These are phyloP conservation scores for Sturmia bella DNA, from an alignment of 2,888 invertebrate species.

Conservation along the genomic window DNA sequence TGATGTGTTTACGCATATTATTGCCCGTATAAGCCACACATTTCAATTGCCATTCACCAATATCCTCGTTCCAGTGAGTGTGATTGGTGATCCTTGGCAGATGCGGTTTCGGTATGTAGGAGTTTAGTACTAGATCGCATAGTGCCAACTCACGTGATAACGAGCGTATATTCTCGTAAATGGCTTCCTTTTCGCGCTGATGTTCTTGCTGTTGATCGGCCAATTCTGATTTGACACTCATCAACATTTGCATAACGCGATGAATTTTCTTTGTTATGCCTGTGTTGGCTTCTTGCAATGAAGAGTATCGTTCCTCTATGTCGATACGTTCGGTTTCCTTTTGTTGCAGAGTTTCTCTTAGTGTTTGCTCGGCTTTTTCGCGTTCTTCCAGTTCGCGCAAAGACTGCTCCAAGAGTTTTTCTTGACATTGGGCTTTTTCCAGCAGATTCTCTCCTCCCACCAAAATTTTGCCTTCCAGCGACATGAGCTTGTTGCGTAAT, in stretches of 20 bases:
- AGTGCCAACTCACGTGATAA: slow-evolving; percentile 94
- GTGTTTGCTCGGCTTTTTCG: slow-evolving; percentile 89
- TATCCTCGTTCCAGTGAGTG: slow-evolving; percentile 98
- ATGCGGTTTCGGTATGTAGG: slow-evolving; percentile 96
- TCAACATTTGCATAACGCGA: slow-evolving; percentile 92
- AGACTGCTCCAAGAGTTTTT: slow-evolving; percentile 92
- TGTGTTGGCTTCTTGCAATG: slow-evolving; percentile 95
- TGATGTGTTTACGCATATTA: slow-evolving; percentile 92
- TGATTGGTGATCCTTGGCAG: slow-evolving; percentile 94
- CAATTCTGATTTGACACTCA: slow-evolving; percentile 92
- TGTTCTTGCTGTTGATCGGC: slow-evolving; percentile 96
- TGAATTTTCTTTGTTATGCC: slow-evolving; percentile 96
- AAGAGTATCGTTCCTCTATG: slow-evolving; percentile 96
- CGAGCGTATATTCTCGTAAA: slow-evolving; percentile 95
- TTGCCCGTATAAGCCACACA: slow-evolving; percentile 99
- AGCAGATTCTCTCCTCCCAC: slow-evolving; percentile 99
- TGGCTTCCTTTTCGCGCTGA: slow-evolving; percentile 97
- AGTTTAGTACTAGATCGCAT: slow-evolving; percentile 94
- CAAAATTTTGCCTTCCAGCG: slow-evolving; percentile 96
- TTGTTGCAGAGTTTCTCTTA: slow-evolving; percentile 91
- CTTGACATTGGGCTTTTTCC: slow-evolving; percentile 97
- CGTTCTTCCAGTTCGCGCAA: slow-evolving; percentile 91
- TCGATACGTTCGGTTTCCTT: slow-evolving; percentile 96
- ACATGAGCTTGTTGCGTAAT: slow-evolving; percentile 91
- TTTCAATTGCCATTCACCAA: slow-evolving; percentile 98